Evolutionary conservation across 2,888 invertebrate species (phyloP), one percentile per base, ranked within the genome.

Genomic region (Platycheirus rosarum): DNA sequence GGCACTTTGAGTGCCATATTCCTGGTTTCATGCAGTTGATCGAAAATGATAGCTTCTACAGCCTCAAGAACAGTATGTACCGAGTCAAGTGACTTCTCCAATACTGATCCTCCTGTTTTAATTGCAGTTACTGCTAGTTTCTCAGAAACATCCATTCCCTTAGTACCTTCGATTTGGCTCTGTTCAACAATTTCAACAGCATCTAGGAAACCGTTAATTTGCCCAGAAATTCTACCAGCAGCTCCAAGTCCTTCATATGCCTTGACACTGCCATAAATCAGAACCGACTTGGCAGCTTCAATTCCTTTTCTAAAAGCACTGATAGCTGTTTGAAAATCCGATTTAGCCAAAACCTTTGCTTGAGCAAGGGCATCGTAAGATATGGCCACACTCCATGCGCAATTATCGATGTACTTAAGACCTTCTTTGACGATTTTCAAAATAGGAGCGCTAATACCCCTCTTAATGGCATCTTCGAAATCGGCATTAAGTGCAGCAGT

Each of bases 281-380:
- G 20, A 13, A 35, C 13, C 0, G n/a, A 0, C 16, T 26, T 57
- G 4, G 57, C 23, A 11, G 1, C 2, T n/a, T 26, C 0, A 6
- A 26, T 0, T 11, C n/a, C 23, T 0, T 14, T 7, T 5, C 14
- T n/a, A 8, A 60, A 18, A 0, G 18, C 0, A 8, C 4, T 44
- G 11, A 51, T 63, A 37, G 32, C 60, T 46, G 26, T 40, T 51
- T 60, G 5, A 23, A 13, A 11, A 14, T 57, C 26, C 9, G 40
- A 26, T 6, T 23, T 40, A 1, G 20, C 40, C 2, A 57, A 14
- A 1, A 0, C 3, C 11, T 40, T 14, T 4, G 40, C 57, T 7
- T 40, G 3, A 2, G 2, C 23, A 1, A 57, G 0, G 23, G 23
- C 14, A 3, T 16, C 23, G 3, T 57, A 11, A 14, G 20, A 40